Percentiles rank a stretch among this genome's conserved stretches.
phyloP scores from a whole-genome alignment of 2,113 vertebrate species.

The Xenus cinereus region DNA sequence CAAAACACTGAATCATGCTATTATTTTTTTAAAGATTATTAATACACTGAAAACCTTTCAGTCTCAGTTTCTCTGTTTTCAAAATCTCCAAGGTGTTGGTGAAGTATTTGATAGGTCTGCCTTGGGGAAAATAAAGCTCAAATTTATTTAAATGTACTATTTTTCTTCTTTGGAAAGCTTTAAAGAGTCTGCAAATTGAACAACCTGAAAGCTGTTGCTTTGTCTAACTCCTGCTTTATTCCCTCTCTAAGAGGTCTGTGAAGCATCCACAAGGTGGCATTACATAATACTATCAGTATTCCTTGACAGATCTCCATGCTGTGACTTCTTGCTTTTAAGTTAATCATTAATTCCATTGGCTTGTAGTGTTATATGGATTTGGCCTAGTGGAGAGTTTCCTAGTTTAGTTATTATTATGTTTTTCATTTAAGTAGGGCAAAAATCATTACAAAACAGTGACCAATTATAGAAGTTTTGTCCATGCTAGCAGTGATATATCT shows the following conservation, averaged over 20 bases:
- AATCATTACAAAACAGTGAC: neutral
- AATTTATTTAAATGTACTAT: neutral
- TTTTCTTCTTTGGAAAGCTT: neutral
- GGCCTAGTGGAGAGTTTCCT: neutral
- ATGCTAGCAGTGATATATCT: neutral
- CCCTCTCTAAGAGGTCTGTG: neutral
- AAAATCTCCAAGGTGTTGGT: neutral
- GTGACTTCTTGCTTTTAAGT: neutral
- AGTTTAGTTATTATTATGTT: neutral
- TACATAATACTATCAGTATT: neutral
- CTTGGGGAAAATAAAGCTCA: neutral
- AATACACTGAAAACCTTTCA: neutral
- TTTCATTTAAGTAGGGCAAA: neutral
- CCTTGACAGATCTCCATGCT: neutral
- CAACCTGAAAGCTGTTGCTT: neutral
- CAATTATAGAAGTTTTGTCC: neutral
- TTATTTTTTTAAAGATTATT: neutral
- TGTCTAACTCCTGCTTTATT: neutral
- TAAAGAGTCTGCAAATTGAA: neutral
- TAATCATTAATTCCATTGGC: neutral
- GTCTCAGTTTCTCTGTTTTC: neutral
- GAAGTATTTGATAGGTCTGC: neutral
- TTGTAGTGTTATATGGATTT: neutral
- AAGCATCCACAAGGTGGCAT: constrained; percentile 30
- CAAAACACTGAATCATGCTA: neutral